phyloP scores from a whole-genome alignment of 2,888 invertebrate genomes.

The Gymnoscelis rufifasciata region DNA sequence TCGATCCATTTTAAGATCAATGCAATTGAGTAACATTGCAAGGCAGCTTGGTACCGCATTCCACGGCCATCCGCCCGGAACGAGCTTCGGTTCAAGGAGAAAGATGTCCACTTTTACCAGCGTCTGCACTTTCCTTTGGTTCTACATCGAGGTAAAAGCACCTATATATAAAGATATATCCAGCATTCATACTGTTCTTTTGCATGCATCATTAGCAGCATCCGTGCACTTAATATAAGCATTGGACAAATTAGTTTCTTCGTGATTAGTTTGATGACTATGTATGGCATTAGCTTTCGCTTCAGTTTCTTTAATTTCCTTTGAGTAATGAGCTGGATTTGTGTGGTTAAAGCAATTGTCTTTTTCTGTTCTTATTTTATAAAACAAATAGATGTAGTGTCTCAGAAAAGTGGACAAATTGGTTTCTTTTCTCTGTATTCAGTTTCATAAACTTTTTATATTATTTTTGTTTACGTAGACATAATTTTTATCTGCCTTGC shows the following conservation, averaged over 20 bases:
- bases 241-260: background rate
- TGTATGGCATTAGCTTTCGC: background rate
- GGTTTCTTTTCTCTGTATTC: too few species aligned
- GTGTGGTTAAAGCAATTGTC: too few species aligned
- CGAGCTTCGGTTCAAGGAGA: slow-evolving; percentile 43
- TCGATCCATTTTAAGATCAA: background rate
- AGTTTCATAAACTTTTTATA: too few species aligned
- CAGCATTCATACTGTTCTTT: slow-evolving; percentile 3
- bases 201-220: slow-evolving; percentile 2
- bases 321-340: too few species aligned
- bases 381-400: too few species aligned
- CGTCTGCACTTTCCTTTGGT: slow-evolving; percentile 22
- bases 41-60: slow-evolving; percentile 31
- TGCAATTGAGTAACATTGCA: slow-evolving; percentile 10
- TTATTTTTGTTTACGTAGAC: too few species aligned
- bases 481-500: too few species aligned
- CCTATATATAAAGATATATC: too few species aligned
- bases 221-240: background rate
- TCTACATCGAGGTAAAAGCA: too few species aligned
- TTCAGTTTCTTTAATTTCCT: background rate
- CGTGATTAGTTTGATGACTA: background rate
- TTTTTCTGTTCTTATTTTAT: too few species aligned
- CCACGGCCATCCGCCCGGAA: slow-evolving; percentile 40
- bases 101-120: slow-evolving; percentile 55
- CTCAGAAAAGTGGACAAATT: too few species aligned